Evolutionary conservation across 2,888 invertebrate genomes (phyloP), one percentile per base, ranked within the genome.

Genomic region (Theretra japonica): DNA sequence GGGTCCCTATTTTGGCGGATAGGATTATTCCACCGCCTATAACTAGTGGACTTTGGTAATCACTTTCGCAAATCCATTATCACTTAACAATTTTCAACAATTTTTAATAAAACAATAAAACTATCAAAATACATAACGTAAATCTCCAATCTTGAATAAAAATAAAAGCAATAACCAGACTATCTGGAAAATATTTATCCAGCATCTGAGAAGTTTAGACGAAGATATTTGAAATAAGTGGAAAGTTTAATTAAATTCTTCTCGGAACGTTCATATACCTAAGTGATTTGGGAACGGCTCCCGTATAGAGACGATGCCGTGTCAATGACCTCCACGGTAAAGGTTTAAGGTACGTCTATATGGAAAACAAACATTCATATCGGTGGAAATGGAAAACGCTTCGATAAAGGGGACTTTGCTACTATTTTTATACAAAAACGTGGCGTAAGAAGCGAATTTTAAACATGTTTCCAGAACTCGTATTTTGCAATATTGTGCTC

Each of bases 181-280:
- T 59, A 25, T 17, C 25, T 25, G 25, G 19, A 6, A 28, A 19
- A 59, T 15, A 21, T 62, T 62, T 21, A 62, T 62, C 21, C 33
- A 33, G n/a, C 8, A 41, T 21, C 21, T 33, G 21, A 11, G 8
- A 23, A 25, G 7, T 59, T 59, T 17, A 59, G 59, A 3, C 28
- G 25, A 62, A 33, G 41, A 33, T 53, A 5, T n/a, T 62, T 15
- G 19, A 11, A 33, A 62, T 62, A 41, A 58, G 15, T 62, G 41
- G 33, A 41, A 62, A 62, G 21, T 62, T 62, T 62, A 62, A 62
- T 62, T 62, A 62, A 62, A 62, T 62, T 62, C 62, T 62, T 41
- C 30, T 8, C 33, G 19, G 11, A 41, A 41, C 41, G 33, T 33
- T 21, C 62, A 8, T 62, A n/a, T n/a, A 62, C 62, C 33, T 62